Evolutionary conservation across 2,113 vertebrate species (phyloP).

Genomic region (Tachuris rubrigastra): DNA sequence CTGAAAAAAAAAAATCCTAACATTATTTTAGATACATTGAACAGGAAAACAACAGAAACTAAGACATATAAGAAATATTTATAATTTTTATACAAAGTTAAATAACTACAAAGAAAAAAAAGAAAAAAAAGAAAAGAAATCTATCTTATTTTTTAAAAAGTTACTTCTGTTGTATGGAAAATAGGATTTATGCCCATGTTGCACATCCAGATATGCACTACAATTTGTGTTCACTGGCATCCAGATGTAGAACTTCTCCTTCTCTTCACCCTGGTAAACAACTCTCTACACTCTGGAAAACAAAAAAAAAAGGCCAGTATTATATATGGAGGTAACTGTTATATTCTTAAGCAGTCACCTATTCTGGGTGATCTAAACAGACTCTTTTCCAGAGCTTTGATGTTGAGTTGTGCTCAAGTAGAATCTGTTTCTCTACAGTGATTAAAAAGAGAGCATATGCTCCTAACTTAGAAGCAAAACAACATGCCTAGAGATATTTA

Average conservation of each 20-base stretch:
- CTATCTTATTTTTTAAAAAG: neutral
- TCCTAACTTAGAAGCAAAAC: neutral
- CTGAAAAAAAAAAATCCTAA: neutral
- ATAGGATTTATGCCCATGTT: neutral
- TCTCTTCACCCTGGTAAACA: accelerated
- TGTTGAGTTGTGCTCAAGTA: neutral
- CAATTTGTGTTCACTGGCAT: neutral
- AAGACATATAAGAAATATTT: neutral
- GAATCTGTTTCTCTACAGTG: neutral
- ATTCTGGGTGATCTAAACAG: neutral
- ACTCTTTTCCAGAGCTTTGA: neutral
- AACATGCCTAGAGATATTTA: neutral
- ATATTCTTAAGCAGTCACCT: neutral
- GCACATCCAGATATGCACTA: accelerated
- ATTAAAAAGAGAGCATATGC: neutral
- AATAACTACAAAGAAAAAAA: no score
- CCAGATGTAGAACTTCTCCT: neutral
- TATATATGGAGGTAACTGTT: neutral
- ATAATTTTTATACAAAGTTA: accelerated
- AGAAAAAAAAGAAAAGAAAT: no score
- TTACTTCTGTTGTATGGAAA: neutral
- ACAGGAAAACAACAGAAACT: neutral
- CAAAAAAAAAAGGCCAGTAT: neutral
- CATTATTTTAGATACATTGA: neutral
- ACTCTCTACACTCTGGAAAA: no score